These are phyloP conservation scores for Bombus haemorrhoidalis DNA, from an alignment of 1,140 invertebrate genomes.

Conservation along the genomic window DNA sequence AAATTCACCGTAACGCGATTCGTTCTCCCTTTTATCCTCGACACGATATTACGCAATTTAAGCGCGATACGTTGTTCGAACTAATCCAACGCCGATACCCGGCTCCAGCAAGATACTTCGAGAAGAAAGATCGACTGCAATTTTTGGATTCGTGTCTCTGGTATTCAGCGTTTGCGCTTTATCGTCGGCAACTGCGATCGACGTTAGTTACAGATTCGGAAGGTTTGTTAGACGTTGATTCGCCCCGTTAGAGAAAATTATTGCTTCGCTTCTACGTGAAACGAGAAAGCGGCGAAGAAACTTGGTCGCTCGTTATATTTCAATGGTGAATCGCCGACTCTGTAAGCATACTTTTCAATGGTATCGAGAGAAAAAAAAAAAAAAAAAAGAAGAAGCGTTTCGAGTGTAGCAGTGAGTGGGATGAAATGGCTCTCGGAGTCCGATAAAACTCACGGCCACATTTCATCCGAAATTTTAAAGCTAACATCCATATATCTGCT, in stretches of 20 bases:
- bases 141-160: too few species aligned
- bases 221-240: too few species aligned
- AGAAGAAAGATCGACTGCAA: too few species aligned
- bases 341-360: neutral
- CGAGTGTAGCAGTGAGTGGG: neutral
- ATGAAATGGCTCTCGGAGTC: neutral
- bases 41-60: neutral
- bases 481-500: conserved; percentile 19
- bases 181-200: too few species aligned
- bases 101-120: too few species aligned
- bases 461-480: conserved; percentile 21
- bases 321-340: neutral
- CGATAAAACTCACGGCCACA: conserved; percentile 10
- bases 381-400: too few species aligned
- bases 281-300: neutral
- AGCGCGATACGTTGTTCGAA: too few species aligned
- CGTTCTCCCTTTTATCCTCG: neutral
- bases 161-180: too few species aligned
- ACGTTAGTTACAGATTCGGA: too few species aligned
- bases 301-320: neutral
- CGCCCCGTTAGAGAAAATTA: neutral
- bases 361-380: neutral
- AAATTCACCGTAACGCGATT: neutral
- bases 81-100: too few species aligned
- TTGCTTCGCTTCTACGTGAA: neutral